Evolutionary conservation across 2,797 vertebrate genomes (phyloP).

Genomic region (Streptopelia turtur): DNA sequence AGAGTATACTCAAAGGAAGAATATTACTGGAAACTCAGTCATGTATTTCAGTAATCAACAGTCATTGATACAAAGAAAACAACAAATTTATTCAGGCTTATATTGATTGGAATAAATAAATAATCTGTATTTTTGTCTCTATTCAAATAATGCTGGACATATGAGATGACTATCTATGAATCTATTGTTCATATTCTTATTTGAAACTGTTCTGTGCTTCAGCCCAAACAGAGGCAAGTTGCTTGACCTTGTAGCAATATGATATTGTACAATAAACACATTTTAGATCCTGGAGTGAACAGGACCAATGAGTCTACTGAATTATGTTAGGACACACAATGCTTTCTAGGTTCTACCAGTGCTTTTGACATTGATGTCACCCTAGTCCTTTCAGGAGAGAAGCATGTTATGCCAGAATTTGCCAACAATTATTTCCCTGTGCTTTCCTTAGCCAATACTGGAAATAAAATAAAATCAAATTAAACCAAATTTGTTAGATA

Average conservation of each 20-base stretch:
- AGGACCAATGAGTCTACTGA: not conserved
- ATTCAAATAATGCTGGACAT: not conserved
- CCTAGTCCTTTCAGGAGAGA: not conserved
- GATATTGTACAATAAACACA: not conserved
- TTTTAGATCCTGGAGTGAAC: not conserved
- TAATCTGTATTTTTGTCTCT: not conserved
- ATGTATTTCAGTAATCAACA: not conserved
- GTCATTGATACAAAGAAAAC: not conserved
- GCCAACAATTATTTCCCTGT: not conserved
- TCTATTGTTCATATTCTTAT: not conserved
- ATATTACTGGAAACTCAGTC: not conserved
- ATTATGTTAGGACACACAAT: not conserved
- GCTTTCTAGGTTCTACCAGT: not conserved
- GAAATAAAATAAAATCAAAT: too few relatives aligned
- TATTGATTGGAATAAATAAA: not conserved
- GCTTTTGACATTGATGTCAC: not conserved
- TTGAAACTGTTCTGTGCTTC: not conserved
- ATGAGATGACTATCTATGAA: not conserved
- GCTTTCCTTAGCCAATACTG: not conserved
- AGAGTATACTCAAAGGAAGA: not conserved
- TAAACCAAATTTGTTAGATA: not conserved
- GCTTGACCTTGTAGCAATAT: not conserved
- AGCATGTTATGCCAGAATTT: not conserved
- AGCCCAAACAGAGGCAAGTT: not conserved
- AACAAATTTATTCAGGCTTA: not conserved